Percentiles rank a stretch among this genome's conserved stretches.
phyloP scores from a whole-genome alignment of 1,140 invertebrate species.

The Leptinotarsa undecemlineata region DNA sequence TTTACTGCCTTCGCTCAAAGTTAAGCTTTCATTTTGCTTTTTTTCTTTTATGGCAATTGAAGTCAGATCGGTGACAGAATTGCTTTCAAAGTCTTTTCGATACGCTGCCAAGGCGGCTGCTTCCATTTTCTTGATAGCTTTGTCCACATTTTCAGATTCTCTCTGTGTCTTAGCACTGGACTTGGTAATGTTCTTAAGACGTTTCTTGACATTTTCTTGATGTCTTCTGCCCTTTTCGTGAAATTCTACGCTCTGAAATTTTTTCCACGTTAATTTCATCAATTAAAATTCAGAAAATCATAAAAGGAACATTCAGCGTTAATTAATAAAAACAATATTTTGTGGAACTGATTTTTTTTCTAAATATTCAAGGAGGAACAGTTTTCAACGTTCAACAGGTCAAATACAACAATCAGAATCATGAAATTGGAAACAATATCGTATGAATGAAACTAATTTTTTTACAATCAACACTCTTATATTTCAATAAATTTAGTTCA shows the following conservation, averaged over 20 bases:
- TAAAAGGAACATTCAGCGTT: no score
- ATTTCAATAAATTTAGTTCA: no score
- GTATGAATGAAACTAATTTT: no score
- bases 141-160: constrained; percentile 74
- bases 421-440: no score
- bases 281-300: no score
- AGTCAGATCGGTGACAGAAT: constrained; percentile 75
- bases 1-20: constrained; percentile 45
- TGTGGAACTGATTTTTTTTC: no score
- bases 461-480: no score
- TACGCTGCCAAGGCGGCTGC: constrained; percentile 82
- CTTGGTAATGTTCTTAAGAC: constrained; percentile 82
- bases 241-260: constrained; percentile 84
- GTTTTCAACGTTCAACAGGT: no score
- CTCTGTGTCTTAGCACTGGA: constrained; percentile 80
- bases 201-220: constrained; percentile 90
- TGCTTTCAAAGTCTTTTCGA: constrained; percentile 74
- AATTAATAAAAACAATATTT: no score
- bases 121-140: constrained; percentile 88
- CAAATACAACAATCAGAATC: no score
- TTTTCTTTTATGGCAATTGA: constrained; percentile 48
- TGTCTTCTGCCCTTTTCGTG: constrained; percentile 93
- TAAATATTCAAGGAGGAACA: no score
- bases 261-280: no score
- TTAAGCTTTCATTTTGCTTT: constrained; percentile 53